Evolutionary conservation across 2,888 invertebrate species (phyloP).

Genomic region (Corythucha ciliata): DNA sequence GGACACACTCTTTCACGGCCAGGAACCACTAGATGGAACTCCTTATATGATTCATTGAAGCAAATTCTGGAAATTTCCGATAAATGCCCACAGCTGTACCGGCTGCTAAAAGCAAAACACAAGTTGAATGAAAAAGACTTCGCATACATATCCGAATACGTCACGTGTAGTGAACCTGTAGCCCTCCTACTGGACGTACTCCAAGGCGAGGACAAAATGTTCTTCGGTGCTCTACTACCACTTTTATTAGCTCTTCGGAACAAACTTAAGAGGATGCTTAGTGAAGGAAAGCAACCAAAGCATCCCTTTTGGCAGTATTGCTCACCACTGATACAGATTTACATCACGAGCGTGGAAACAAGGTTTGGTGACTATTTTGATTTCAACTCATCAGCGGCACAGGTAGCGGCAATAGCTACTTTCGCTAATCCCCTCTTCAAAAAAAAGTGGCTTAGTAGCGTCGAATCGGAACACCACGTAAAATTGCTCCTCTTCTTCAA

Average conservation of each 20-base stretch:
- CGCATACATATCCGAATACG: constrained; percentile 9
- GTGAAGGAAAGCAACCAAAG: neutral
- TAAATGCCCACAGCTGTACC: neutral
- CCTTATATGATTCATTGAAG: neutral
- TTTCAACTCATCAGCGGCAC: no score
- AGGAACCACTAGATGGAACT: constrained; percentile 7
- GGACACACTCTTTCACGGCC: constrained; percentile 7
- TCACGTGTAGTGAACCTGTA: neutral
- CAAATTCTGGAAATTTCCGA: constrained; percentile 1
- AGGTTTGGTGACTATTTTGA: no score
- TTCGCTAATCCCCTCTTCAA: no score
- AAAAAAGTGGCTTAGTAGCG: no score
- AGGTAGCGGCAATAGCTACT: no score
- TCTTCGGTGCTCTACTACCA: constrained; percentile 1
- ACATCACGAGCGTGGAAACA: no score
- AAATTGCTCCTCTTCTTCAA: no score
- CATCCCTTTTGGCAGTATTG: neutral
- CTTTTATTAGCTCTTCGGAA: neutral
- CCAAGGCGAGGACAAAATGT: constrained; percentile 9
- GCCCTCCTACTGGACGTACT: constrained; percentile 4
- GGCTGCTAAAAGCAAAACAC: constrained; percentile 6
- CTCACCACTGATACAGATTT: no score
- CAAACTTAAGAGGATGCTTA: neutral
- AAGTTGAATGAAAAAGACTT: constrained; percentile 9
- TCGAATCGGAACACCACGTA: no score